phyloP scores from a whole-genome alignment of 2,888 invertebrate genomes.

The Drosophila paucipuncta region DNA sequence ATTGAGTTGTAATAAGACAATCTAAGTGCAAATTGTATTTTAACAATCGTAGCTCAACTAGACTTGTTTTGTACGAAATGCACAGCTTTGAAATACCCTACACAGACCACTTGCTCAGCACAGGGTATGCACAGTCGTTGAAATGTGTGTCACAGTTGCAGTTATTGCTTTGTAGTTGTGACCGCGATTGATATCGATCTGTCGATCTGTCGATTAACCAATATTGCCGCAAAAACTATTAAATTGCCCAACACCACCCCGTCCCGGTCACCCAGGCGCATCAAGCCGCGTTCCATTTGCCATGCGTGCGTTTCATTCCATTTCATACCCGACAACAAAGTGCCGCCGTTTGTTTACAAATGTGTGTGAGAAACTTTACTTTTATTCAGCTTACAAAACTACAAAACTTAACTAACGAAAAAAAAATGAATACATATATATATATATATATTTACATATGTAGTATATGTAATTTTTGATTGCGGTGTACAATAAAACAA shows the following conservation, averaged over 20 bases:
- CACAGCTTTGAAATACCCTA: not conserved
- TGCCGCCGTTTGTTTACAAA: conserved; percentile 15
- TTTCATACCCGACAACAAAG: conserved; percentile 1
- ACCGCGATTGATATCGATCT: conserved; percentile 46
- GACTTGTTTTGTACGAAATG: not conserved
- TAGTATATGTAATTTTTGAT: conserved; percentile 7
- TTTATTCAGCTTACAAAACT: conserved; percentile 42
- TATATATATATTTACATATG: not conserved
- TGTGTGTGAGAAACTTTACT: conserved; percentile 52
- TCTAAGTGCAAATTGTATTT: not conserved
- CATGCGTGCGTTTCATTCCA: conserved; percentile 19
- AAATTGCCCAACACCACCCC: conserved; percentile 14
- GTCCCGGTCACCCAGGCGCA: not conserved
- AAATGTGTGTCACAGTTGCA: conserved; percentile 30
- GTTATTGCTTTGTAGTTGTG: conserved; percentile 8
- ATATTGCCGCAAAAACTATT: conserved; percentile 54
- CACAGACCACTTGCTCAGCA: not conserved
- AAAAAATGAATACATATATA: conserved; percentile 22
- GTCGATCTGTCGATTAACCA: conserved; percentile 53
- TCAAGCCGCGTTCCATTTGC: conserved; percentile 10
- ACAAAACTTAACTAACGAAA: conserved; percentile 36
- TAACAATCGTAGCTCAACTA: not conserved
- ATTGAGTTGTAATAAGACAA: not conserved
- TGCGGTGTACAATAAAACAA: not conserved
- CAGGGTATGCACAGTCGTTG: conserved; percentile 26